Evolutionary conservation across 2,888 invertebrate genomes (phyloP), one percentile per base, ranked within the genome.

Genomic region (Sphaerophoria rueppellii): DNA sequence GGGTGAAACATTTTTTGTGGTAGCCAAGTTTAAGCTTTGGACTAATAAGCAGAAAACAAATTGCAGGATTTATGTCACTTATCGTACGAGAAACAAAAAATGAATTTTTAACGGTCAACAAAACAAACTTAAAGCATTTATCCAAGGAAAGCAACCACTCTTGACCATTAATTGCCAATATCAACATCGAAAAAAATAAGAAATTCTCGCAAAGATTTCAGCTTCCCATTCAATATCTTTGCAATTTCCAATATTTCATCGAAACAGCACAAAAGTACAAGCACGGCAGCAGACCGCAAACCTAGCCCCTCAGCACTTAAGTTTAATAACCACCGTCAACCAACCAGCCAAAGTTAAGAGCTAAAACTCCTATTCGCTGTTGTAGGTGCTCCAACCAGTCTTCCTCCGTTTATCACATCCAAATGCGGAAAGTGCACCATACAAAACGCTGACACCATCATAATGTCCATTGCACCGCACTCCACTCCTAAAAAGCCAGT

Each of bases 261-360:
- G 6, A n/a, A 37, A 9, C 35, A 43, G n/a, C 35, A 65, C 35
- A 52, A 16, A 57, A 35, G 6, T 57, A 35, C 4, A 34, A 16
- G 4, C 7, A 37, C 14, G 7, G 12, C 46, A n/a, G 6, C 6
- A 24, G 0, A 52, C 24, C 37, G 5, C 57, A 24, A 69, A 70
- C 43, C 70, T 71, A 80, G 75, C 65, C 65, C 65, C 37, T 46
- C 11, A 70, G 57, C 80, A 75, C 70, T 80, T 80, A 65, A 70
- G 63, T 70, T 48, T 70, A 63, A 75, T 57, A 80, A 52, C 69
- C 46, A 52, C 12, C 11, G 24, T 70, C 9, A 60, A 43, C 40
- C 40, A 40, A 9, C 40, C 40, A 40, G 9, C 40, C 7, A 40
- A 40, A 69, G 70, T 16, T 61, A 54, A 43, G n/a, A 24, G 35